Evolutionary conservation across 2,888 invertebrate genomes (phyloP).

Genomic region (Pardosa pseudoannulata): DNA sequence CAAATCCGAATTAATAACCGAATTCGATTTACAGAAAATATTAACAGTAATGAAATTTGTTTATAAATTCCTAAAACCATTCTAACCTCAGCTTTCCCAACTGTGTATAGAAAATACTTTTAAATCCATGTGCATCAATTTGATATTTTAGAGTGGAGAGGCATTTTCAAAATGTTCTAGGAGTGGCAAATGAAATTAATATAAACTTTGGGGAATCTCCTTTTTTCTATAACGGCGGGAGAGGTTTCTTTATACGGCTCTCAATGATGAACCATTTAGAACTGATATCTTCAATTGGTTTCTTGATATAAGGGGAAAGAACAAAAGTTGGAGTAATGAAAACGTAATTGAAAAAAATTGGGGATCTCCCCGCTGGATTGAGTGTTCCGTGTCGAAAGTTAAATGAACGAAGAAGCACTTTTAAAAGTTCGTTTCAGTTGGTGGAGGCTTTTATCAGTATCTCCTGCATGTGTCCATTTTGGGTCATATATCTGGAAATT

Average conservation of each 20-base stretch:
- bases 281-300: slow-evolving; percentile 56
- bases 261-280: slow-evolving; percentile 14
- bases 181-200: not conserved
- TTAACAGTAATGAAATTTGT: too few species aligned
- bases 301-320: slow-evolving; percentile 29
- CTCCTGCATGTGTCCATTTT: not conserved
- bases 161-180: too few species aligned
- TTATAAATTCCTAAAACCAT: too few species aligned
- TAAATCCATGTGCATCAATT: too few species aligned
- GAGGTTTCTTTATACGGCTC: not conserved
- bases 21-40: too few species aligned
- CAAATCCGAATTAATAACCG: too few species aligned
- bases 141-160: too few species aligned
- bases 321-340: slow-evolving; percentile 55
- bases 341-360: slow-evolving; percentile 54
- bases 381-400: slow-evolving; percentile 52
- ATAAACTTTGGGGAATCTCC: not conserved
- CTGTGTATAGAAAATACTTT: too few species aligned
- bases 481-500: not conserved
- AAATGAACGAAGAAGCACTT: slow-evolving; percentile 50
- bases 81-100: too few species aligned
- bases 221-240: not conserved
- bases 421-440: slow-evolving; percentile 46
- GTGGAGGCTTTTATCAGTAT: not conserved
- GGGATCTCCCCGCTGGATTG: slow-evolving; percentile 14